Evolutionary conservation across 2,797 vertebrate genomes (phyloP).

Genomic region (Pseudomugil tenellus): DNA sequence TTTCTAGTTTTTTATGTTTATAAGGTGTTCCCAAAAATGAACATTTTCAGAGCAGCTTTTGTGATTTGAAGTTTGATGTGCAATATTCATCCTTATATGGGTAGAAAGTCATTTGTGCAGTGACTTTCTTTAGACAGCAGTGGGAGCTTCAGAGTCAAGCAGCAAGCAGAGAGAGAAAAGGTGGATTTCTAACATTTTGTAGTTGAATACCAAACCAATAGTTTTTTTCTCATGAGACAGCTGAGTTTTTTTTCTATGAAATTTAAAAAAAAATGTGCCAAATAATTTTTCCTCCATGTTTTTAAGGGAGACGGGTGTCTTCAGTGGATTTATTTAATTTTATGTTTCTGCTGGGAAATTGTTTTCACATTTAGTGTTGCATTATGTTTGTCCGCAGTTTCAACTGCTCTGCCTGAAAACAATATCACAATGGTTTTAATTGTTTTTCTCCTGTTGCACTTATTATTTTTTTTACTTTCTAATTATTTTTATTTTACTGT

Average conservation of each 20-base stretch:
- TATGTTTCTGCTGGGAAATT: constrained; percentile 30
- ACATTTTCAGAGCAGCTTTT: constrained; percentile 28
- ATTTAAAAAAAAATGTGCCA: constrained; percentile 58
- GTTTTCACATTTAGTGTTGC: not conserved
- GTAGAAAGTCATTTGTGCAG: constrained; percentile 59
- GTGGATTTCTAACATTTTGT: constrained; percentile 12
- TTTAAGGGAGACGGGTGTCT: not conserved
- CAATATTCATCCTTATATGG: constrained; percentile 18
- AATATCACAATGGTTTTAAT: not conserved
- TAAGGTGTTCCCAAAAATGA: constrained; percentile 16
- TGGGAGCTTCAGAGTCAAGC: constrained; percentile 77
- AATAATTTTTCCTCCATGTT: constrained; percentile 42
- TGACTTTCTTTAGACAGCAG: constrained; percentile 76
- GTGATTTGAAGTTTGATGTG: constrained; percentile 9
- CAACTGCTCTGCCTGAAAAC: not conserved
- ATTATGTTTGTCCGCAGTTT: not conserved
- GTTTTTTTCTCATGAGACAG: not conserved
- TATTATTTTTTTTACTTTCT: not conserved
- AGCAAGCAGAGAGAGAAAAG: constrained; percentile 8
- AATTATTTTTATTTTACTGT: not conserved
- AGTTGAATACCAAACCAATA: not conserved
- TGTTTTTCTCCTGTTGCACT: not conserved
- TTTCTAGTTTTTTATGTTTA: constrained; percentile 7
- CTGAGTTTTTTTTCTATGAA: not conserved
- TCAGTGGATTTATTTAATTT: not conserved